Evolutionary conservation across 2,888 invertebrate genomes (phyloP).

Genomic region (Drosophila limbata): DNA sequence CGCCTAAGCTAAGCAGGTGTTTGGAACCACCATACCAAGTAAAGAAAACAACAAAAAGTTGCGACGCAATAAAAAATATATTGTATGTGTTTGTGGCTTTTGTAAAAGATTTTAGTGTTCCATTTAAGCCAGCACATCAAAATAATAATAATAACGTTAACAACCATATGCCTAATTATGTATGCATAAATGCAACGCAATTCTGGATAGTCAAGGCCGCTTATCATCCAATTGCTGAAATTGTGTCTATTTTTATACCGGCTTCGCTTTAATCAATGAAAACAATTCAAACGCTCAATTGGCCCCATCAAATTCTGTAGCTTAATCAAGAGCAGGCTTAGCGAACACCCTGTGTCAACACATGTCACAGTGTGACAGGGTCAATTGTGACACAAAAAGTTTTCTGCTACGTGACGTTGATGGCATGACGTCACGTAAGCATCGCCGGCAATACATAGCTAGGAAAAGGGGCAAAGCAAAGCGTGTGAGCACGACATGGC

Average conservation of each 20-base stretch:
- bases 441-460: constrained; percentile 27
- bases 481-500: constrained; percentile 28
- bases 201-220: constrained; percentile 52
- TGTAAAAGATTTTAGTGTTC: constrained; percentile 2
- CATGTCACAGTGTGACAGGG: constrained; percentile 66
- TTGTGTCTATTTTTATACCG: constrained; percentile 35
- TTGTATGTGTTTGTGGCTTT: constrained; percentile 3
- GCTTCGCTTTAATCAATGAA: constrained; percentile 55
- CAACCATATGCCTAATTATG: constrained; percentile 52
- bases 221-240: constrained; percentile 44
- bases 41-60: constrained; percentile 40
- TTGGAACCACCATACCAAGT: constrained; percentile 35
- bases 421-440: constrained; percentile 53
- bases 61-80: constrained; percentile 54
- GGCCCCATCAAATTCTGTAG: constrained; percentile 27
- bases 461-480: constrained; percentile 36
- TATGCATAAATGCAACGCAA: constrained; percentile 37
- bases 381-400: constrained; percentile 39
- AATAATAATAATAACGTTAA: constrained; percentile 13
- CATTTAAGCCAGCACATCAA: constrained; percentile 31
- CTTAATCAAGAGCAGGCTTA: constrained; percentile 37
- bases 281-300: constrained; percentile 42
- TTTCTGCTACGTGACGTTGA: constrained; percentile 36
- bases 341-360: constrained; percentile 47
- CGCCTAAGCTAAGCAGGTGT: constrained; percentile 40